Base-by-base conservation (phyloP, 1,140 invertebrate genomes). In the Cyrtorhinus lividipennis region DNA sequence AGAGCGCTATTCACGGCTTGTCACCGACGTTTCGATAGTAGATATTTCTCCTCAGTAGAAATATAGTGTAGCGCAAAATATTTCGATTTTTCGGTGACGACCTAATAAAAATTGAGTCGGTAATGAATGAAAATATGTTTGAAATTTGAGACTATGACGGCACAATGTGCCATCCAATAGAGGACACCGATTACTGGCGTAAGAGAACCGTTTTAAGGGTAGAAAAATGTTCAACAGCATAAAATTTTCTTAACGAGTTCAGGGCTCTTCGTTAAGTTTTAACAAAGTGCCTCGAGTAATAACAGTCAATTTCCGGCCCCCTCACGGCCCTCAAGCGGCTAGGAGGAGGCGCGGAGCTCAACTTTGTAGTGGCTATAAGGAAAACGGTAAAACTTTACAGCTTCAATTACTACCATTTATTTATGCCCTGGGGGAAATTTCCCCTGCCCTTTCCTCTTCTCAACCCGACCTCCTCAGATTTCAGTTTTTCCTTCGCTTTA, bases 341-440 rank as follows among this genome's bases (percentile, higher is more conserved):
- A 20, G 48, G 20, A 20, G 48, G 20, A 8, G 5, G 12, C 5
- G 12, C 8, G 48, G 20, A 3, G 10, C 20, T 53, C 48, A 53
- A 53, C 48, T 53, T 53, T 53, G 48, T 53, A 53, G 48, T 53
- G 48, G 48, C 48, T 53, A 53, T 53, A 15, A 53, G 48, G 20
- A 53, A 22, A 53, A 53, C 48, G 48, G 30, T 53, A 53, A 53
- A 53, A 53, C 10, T 53, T 53, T 53, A 53, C 48, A 53, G 20
- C 48, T 53, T 53, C 48, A 53, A 53, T 53, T 53, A 53, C 48
- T 12, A 10, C 48, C 48, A 53, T 53, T 53, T 53, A 53, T 53
- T 53, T 53, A 22, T 53, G 48, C 48, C 48, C 48, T 12, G 48
- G 20, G 48, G 48, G 48, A 5, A 53, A 20, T 3, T 20, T 20